Evolutionary conservation across 2,797 vertebrate genomes (phyloP), one percentile per base, ranked within the genome.

Genomic region (Phoeniculus purpureus): DNA sequence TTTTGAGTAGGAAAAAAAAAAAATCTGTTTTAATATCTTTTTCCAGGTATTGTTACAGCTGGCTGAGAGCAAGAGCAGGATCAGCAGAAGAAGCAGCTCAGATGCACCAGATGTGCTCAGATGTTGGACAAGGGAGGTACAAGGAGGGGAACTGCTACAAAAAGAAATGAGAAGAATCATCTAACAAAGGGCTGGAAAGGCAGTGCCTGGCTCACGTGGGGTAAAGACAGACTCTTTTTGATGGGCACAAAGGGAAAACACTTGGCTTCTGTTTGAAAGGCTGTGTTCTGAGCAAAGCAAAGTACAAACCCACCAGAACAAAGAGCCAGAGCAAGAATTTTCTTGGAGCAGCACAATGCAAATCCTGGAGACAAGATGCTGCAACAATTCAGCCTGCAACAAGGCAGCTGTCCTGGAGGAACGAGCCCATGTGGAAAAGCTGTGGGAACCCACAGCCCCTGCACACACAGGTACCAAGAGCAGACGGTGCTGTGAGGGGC

Each of bases 401-500:
- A 13, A 15, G n/a, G 37, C 9, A 27, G 29, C 31, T 23, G 4
- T 65, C 27, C 58, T 14, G 11, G 12, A 32, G 21, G 32, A 51
- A 32, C 0, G 1, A 21, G n/a, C 19, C 19, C 3, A 7, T 3
- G 19, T 13, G 15, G 62, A 47, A 32, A 48, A 2, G 48, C 47
- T 60, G 40, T 4, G 19, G 45, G 12, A 40, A 56, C 21, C 17
- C 52, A 12, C 32, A 15, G 40, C 34, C n/a, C 45, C 15, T 4
- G 0, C 4, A 48, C 34, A 8, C 26, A 6, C 8, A 9, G 48
- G 1, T 8, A 18, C 14, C 1, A 5, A 0, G 18, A 61, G 48
- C 62, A 52, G 18, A 13, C 1, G 1, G 0, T 11, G 2, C 15
- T 11, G 26, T 1, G n/a, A 17, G 32, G 32, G 27, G 14, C 5